Percentiles rank a stretch among this genome's conserved stretches.
Evolutionary conservation across 2,113 vertebrate species (phyloP).

Genomic region (Carettochelys insculpta): DNA sequence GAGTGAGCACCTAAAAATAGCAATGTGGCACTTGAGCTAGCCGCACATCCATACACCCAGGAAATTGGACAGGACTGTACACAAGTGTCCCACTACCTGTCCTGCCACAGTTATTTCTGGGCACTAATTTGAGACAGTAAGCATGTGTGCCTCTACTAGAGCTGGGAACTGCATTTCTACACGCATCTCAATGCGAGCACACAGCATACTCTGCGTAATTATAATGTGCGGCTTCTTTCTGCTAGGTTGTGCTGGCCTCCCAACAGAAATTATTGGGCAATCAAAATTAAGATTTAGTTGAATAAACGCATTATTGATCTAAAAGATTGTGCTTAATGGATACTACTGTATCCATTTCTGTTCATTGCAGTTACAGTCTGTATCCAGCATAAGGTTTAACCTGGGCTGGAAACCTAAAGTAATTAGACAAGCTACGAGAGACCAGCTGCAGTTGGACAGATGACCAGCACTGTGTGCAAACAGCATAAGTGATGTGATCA

Average conservation of each 20-base stretch:
- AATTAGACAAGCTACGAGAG: background rate
- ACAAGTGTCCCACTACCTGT: background rate
- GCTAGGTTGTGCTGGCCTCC: background rate
- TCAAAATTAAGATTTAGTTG: conserved; percentile 13
- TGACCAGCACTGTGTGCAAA: background rate
- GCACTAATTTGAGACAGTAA: background rate
- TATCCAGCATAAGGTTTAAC: conserved; percentile 23
- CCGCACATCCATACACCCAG: background rate
- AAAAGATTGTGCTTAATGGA: background rate
- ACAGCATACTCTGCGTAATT: conserved; percentile 23
- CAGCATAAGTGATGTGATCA: background rate
- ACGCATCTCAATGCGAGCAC: conserved; percentile 10
- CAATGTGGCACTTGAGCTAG: background rate
- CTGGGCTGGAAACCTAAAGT: conserved; percentile 44
- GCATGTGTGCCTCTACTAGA: background rate
- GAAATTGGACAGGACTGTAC: background rate
- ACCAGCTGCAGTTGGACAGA: background rate
- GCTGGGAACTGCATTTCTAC: background rate
- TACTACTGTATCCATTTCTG: background rate
- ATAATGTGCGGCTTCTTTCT: conserved; percentile 6
- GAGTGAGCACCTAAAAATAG: background rate
- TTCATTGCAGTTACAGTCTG: conserved; percentile 5
- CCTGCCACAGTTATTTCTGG: background rate
- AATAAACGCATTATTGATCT: conserved; percentile 1
- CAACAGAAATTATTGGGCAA: conserved; percentile 35